Conservation (phyloP, 2,797 vertebrate genomes). For the Sebastes reedi region DNA sequence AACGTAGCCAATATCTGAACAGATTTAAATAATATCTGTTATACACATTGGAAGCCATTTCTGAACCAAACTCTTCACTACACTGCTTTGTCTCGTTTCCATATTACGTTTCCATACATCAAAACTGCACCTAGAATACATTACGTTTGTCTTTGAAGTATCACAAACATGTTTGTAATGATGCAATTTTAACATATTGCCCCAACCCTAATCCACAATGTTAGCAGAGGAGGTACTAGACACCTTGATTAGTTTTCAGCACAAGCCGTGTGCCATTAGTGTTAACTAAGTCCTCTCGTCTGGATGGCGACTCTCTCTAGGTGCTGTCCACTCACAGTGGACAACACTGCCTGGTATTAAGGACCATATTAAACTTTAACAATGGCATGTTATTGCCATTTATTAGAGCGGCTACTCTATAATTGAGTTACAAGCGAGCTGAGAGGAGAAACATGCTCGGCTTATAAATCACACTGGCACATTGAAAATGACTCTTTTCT, state of each 20-base stretch:
- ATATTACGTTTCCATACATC: too few relatives aligned
- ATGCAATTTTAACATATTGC: not conserved
- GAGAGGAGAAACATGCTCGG: conserved; percentile 52
- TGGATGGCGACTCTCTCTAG: conserved; percentile 27
- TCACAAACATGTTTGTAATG: too few relatives aligned
- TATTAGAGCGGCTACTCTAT: conserved; percentile 63
- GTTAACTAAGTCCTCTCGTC: conserved; percentile 15
- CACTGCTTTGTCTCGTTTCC: too few relatives aligned
- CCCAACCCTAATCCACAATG: not conserved
- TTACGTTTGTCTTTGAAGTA: too few relatives aligned
- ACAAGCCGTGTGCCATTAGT: conserved; percentile 15
- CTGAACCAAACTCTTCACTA: too few relatives aligned
- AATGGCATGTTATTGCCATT: conserved; percentile 68
- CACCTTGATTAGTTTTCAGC: conserved; percentile 43
- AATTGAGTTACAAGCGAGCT: conserved; percentile 66
- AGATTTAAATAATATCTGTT: too few relatives aligned
- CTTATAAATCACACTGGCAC: conserved; percentile 61
- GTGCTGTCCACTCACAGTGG: conserved; percentile 51
- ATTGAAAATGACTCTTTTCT: conserved; percentile 42
- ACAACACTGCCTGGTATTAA: conserved; percentile 34
- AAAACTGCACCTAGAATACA: too few relatives aligned
- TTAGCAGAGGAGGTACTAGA: not conserved
- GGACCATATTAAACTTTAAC: conserved; percentile 74
- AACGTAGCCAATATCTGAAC: too few relatives aligned
- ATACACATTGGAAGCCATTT: too few relatives aligned